phyloP scores from a whole-genome alignment of 1,140 invertebrate species.

The Prorops nasuta region DNA sequence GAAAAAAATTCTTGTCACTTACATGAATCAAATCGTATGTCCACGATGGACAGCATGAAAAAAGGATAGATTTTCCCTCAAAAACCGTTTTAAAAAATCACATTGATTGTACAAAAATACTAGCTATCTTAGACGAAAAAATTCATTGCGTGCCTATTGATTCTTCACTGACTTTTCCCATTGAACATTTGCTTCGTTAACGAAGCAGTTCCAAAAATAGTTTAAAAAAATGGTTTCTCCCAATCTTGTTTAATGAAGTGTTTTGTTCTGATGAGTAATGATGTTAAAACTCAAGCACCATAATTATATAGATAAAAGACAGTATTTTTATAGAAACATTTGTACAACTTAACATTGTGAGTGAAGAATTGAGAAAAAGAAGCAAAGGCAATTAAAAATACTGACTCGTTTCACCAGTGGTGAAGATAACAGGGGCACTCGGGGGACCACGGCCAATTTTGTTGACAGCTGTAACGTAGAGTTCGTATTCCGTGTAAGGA shows the following conservation, averaged over 20 bases:
- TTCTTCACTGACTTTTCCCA: too few relatives aligned
- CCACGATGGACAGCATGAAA: constrained; percentile 55
- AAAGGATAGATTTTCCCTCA: constrained; percentile 52
- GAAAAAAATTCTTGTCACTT: constrained; percentile 56
- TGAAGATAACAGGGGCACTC: constrained; percentile 81
- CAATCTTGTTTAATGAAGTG: too few relatives aligned
- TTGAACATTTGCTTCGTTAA: too few relatives aligned
- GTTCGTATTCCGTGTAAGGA: constrained; percentile 95
- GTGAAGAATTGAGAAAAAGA: not conserved
- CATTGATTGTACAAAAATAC: constrained; percentile 10
- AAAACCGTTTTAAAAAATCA: constrained; percentile 33
- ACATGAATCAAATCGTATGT: constrained; percentile 53
- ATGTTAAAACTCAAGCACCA: too few relatives aligned
- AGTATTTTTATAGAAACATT: too few relatives aligned
- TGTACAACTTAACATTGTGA: too few relatives aligned
- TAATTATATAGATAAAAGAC: too few relatives aligned
- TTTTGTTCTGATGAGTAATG: too few relatives aligned
- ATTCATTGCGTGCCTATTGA: constrained; percentile 28
- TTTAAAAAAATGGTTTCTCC: too few relatives aligned
- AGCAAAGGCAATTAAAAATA: constrained; percentile 28
- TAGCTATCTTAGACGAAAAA: constrained; percentile 49
- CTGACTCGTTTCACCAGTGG: constrained; percentile 95
- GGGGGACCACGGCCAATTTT: constrained; percentile 86
- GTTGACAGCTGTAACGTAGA: constrained; percentile 93
- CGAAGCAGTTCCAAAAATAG: too few relatives aligned